phyloP scores from a whole-genome alignment of 2,113 vertebrate genomes.

The Petromus typicus region DNA sequence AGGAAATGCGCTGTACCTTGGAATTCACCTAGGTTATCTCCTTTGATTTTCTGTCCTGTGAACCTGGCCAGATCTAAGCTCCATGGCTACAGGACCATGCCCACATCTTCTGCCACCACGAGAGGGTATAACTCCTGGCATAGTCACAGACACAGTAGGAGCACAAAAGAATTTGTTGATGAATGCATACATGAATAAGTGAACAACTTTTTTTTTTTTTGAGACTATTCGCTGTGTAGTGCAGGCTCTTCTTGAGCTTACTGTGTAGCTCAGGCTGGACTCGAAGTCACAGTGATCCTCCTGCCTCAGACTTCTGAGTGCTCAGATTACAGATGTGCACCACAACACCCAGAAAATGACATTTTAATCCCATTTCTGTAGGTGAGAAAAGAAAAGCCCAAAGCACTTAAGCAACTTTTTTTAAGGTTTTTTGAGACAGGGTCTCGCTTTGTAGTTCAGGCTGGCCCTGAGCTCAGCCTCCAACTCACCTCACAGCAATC shows the following conservation, averaged over 20 bases:
- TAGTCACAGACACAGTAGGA: background rate
- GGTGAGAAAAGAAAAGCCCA: background rate
- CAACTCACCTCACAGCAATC: too few relatives aligned
- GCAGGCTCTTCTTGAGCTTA: background rate
- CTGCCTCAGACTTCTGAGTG: background rate
- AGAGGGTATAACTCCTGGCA: background rate
- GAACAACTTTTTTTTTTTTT: background rate
- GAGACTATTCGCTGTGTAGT: background rate
- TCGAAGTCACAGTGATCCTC: background rate
- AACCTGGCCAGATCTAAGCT: background rate
- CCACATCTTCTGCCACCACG: background rate
- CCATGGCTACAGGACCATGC: background rate
- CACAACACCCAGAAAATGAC: background rate
- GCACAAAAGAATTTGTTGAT: background rate
- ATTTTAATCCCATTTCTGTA: slow-evolving; percentile 40
- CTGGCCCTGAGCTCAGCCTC: too few relatives aligned
- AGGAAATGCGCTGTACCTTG: background rate
- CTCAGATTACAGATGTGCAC: background rate
- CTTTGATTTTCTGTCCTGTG: slow-evolving; percentile 55
- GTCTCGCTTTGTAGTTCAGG: too few relatives aligned
- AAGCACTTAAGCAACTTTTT: background rate
- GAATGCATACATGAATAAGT: background rate
- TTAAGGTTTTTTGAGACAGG: too few relatives aligned
- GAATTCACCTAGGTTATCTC: background rate
- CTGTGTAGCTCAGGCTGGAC: background rate